Evolutionary conservation across 2,113 vertebrate species (phyloP), one percentile per base, ranked within the genome.

Genomic region (Strix aluco): DNA sequence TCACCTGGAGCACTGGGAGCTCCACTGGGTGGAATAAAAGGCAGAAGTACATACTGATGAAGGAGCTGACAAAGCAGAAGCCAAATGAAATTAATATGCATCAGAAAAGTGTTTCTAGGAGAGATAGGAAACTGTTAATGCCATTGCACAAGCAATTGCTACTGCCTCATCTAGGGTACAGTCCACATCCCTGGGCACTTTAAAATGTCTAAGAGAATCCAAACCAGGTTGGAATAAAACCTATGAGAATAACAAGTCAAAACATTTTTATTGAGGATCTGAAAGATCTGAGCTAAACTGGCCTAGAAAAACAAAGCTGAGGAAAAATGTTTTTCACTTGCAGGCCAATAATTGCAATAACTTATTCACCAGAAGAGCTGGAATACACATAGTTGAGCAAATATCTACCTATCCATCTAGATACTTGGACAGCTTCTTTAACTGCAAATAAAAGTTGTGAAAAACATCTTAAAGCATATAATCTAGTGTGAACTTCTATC

Each of bases 291-390:
- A 29, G 18, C 15, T 80, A 77, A 84, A 69, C 10, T 47, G 58
- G 27, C 49, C 54, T 77, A 40, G 40, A 65, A 61, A 83, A 82
- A 54, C 0, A 82, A 59, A 87, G 15, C 23, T 55, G 11, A 27
- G 5, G 20, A 13, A 61, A 66, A 91, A 57, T 46, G 44, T 94
- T 94, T 95, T 88, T 89, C 69, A 67, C 55, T 94, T 73, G 34
- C 78, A 84, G 81, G 92, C 74, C 79, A 95, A 77, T 88, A 96
- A 96, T 22, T 88, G 57, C 86, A 90, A 49, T 75, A 72, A 90
- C 57, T 88, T 95, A 96, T 96, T 96, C 92, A 86, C 65, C 49
- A 59, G 80, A 84, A 66, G 74, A 69, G 32, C 36, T 90, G 66
- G 89, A 81, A 87, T 65, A 54, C 4, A 55, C 10, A 15, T 7